Evolutionary conservation across 2,113 vertebrate genomes (phyloP).

Genomic region (Drymodes brunneopygia): DNA sequence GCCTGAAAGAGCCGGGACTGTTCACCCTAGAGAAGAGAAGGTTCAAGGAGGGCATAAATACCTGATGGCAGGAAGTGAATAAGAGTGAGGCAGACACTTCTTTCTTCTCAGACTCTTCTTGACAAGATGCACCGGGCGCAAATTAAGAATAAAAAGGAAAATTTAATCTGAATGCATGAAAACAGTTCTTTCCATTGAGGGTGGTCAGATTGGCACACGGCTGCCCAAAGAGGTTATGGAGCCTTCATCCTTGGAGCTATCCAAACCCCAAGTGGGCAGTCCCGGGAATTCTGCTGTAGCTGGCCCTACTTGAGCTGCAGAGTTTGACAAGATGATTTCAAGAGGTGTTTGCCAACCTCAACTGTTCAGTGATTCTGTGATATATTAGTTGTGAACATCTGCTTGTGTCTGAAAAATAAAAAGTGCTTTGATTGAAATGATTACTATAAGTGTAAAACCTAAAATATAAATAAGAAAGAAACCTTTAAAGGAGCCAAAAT

Average conservation of each 20-base stretch:
- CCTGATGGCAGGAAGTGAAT: not conserved
- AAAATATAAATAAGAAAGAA: not conserved
- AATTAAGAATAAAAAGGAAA: not conserved
- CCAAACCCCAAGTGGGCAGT: not conserved
- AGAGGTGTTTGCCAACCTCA: not conserved
- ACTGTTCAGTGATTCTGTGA: not conserved
- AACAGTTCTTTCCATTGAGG: not conserved
- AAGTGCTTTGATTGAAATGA: not conserved
- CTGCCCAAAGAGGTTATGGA: not conserved
- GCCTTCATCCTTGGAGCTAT: not conserved
- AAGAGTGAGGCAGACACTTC: not conserved
- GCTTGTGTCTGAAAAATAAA: not conserved
- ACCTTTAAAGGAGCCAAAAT: not conserved
- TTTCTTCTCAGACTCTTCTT: not conserved
- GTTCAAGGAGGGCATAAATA: not conserved
- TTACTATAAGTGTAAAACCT: not conserved
- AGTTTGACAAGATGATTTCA: not conserved
- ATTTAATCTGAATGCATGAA: not conserved
- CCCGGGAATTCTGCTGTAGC: not conserved
- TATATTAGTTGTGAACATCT: not conserved
- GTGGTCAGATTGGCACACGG: not conserved
- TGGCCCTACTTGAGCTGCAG: not conserved
- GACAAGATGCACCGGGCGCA: not conserved
- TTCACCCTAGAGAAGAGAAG: not conserved
- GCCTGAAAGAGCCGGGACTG: not conserved